Evolutionary conservation across 2,797 vertebrate species (phyloP).

Genomic region (Acanthurus tractus): DNA sequence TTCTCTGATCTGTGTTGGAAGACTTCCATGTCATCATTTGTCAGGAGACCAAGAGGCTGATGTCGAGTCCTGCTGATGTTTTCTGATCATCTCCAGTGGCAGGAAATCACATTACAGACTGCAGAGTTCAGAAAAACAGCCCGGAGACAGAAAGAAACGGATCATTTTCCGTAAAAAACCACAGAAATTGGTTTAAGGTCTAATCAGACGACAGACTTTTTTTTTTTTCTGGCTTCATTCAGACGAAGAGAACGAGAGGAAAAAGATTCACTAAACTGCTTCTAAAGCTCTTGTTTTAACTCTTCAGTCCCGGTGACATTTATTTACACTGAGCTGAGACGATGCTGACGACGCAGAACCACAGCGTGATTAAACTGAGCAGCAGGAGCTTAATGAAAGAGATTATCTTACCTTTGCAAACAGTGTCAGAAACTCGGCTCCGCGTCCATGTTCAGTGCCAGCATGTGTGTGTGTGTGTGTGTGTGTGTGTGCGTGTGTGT

Average conservation of each 20-base stretch:
- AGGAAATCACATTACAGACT: slow-evolving; percentile 35
- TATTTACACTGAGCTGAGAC: background rate
- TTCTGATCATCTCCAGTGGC: slow-evolving; percentile 15
- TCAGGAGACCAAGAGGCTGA: background rate
- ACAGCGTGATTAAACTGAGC: background rate
- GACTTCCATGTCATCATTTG: background rate
- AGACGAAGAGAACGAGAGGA: background rate
- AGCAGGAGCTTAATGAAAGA: slow-evolving; percentile 29
- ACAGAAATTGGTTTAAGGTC: slow-evolving; percentile 8
- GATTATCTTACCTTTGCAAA: slow-evolving; percentile 68
- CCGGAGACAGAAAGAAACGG: background rate
- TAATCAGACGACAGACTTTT: background rate
- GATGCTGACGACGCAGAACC: background rate
- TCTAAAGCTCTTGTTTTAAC: background rate
- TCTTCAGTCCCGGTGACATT: background rate
- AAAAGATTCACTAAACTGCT: background rate
- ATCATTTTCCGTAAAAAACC: background rate
- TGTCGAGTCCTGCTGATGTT: background rate
- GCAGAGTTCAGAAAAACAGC: slow-evolving; percentile 22
- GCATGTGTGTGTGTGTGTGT: too few species aligned
- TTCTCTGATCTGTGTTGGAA: background rate
- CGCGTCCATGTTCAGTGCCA: slow-evolving; percentile 49
- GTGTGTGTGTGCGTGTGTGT: too few species aligned
- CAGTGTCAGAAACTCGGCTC: slow-evolving; percentile 52
- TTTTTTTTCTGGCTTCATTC: background rate